Evolutionary conservation across 2,888 invertebrate genomes (phyloP).

Genomic region (Eilema griseolum): DNA sequence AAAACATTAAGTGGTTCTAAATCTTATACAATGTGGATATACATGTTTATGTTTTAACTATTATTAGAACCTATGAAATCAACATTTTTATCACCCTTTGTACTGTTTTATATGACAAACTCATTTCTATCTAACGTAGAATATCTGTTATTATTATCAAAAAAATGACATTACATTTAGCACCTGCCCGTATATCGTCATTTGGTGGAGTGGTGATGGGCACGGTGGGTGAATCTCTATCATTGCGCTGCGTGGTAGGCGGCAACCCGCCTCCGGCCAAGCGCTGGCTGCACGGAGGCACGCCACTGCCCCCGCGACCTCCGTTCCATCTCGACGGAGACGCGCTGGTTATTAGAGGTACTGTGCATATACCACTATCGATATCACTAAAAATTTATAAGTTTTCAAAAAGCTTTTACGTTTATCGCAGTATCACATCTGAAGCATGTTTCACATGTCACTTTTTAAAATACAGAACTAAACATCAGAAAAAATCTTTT

Average conservation of each 20-base stretch:
- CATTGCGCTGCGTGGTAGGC: conserved; percentile 91
- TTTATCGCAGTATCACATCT: neutral
- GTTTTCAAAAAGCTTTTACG: neutral
- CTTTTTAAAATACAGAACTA: no score
- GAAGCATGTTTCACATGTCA: neutral
- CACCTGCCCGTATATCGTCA: conserved; percentile 94
- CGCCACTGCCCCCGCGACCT: conserved; percentile 89
- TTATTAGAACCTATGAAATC: no score
- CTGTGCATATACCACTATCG: conserved; percentile 1
- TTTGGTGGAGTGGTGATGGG: conserved; percentile 92
- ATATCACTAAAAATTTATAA: neutral
- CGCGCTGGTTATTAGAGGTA: conserved; percentile 89
- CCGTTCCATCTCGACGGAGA: conserved; percentile 89
- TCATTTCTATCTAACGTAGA: neutral
- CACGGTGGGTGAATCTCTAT: conserved; percentile 89
- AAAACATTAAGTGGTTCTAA: neutral
- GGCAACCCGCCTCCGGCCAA: conserved; percentile 93
- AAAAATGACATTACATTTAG: conserved; percentile 72
- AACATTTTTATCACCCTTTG: no score
- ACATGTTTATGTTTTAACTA: no score
- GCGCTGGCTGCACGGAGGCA: conserved; percentile 90
- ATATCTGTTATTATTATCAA: neutral
- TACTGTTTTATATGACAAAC: no score
- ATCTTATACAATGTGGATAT: no score
- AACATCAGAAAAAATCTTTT: neutral